Evolutionary conservation across 2,797 vertebrate species (phyloP).

Genomic region (Etheostoma perlongum): DNA sequence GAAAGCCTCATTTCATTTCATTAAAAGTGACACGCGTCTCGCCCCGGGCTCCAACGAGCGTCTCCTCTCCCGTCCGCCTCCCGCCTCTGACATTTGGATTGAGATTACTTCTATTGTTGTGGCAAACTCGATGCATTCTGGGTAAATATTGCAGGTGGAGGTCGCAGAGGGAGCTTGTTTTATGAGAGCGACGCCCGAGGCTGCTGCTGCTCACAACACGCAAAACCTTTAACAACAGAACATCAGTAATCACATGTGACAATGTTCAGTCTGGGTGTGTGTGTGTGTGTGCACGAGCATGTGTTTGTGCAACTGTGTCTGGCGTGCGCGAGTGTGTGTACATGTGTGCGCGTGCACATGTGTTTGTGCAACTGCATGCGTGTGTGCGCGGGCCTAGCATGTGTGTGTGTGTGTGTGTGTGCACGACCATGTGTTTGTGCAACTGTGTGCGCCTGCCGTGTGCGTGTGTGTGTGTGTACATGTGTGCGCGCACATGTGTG

Average conservation of each 20-base stretch:
- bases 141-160: slow-evolving; percentile 73
- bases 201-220: slow-evolving; percentile 18
- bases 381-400: not conserved
- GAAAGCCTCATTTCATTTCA: slow-evolving; percentile 62
- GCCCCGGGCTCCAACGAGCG: slow-evolving; percentile 45
- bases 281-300: no score
- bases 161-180: slow-evolving; percentile 67
- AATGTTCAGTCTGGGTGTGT: not conserved
- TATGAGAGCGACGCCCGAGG: slow-evolving; percentile 62
- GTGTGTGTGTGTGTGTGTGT: no score
- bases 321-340: not conserved
- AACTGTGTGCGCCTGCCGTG: not conserved
- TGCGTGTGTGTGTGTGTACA: no score
- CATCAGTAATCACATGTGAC: slow-evolving; percentile 51
- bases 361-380: not conserved
- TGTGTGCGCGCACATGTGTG: no score
- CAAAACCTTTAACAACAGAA: slow-evolving; percentile 24
- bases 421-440: no score
- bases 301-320: no score
- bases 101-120: slow-evolving; percentile 77
- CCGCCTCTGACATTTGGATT: slow-evolving; percentile 75
- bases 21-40: slow-evolving; percentile 54
- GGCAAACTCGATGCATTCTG: slow-evolving; percentile 68
- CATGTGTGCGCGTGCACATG: no score
- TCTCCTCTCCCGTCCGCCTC: slow-evolving; percentile 8